These are phyloP conservation scores for Pterocles burchelli DNA, from an alignment of 2,113 vertebrate species.

Conservation along the genomic window DNA sequence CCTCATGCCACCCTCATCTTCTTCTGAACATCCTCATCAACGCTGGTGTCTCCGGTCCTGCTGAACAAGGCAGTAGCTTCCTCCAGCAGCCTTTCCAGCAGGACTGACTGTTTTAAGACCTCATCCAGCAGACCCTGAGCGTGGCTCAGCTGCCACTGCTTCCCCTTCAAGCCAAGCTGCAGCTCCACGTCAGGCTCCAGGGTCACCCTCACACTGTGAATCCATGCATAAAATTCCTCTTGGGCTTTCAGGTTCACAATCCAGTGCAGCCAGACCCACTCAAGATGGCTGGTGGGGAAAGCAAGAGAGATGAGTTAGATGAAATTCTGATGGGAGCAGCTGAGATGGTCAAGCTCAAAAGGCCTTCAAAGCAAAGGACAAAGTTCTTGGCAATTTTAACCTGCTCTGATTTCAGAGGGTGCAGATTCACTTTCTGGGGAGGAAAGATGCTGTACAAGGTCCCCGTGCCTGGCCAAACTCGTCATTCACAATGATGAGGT, in stretches of 20 bases:
- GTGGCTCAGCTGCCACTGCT: constrained; percentile 90
- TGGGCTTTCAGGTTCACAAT: constrained; percentile 90
- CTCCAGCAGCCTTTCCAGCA: constrained; percentile 88
- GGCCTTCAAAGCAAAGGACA: not conserved
- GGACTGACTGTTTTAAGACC: constrained; percentile 76
- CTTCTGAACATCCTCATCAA: constrained; percentile 82
- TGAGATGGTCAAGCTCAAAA: not conserved
- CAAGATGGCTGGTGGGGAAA: constrained; percentile 85
- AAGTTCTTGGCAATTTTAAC: not conserved
- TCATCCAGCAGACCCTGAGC: constrained; percentile 83
- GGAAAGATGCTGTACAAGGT: not conserved
- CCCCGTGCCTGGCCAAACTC: not conserved
- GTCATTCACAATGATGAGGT: not conserved
- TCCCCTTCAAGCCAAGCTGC: constrained; percentile 89
- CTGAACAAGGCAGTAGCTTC: constrained; percentile 84
- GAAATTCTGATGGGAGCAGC: not conserved
- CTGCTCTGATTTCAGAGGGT: not conserved
- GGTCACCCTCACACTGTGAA: constrained; percentile 77
- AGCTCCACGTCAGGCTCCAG: constrained; percentile 84
- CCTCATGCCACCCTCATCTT: constrained; percentile 81
- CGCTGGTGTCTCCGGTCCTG: constrained; percentile 87
- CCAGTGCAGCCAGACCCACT: constrained; percentile 99
- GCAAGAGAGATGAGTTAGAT: not conserved
- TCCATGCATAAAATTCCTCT: constrained; percentile 87
- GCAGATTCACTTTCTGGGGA: not conserved